These are phyloP conservation scores for Tryphoninae sp. DNA, from an alignment of 2,888 invertebrate genomes.

Conservation along the genomic window DNA sequence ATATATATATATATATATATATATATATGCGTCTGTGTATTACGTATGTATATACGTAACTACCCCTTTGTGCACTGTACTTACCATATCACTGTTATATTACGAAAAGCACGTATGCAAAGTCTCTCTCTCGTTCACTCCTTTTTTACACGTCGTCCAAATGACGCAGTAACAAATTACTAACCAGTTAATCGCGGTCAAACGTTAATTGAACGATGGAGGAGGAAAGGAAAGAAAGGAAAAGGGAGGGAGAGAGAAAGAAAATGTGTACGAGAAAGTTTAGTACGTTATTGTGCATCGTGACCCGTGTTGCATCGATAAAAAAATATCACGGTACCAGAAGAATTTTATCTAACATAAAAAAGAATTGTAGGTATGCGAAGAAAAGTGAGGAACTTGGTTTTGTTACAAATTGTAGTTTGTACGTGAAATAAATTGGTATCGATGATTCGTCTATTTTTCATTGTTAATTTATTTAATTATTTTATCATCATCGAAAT, in stretches of 20 bases:
- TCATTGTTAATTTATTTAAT: too few species aligned
- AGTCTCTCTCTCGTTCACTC: neutral
- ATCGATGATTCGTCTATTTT: too few species aligned
- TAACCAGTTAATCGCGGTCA: slow-evolving; percentile 43
- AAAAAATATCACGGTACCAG: too few species aligned
- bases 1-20: slow-evolving; percentile 3
- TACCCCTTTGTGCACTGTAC: slow-evolving; percentile 3
- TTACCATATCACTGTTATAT: slow-evolving; percentile 30
- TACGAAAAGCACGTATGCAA: slow-evolving; percentile 17
- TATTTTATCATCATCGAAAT: too few species aligned
- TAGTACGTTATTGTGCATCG: neutral
- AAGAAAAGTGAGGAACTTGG: too few species aligned
- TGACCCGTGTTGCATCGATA: neutral
- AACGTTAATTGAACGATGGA: slow-evolving; percentile 37
- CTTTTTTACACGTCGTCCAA: slow-evolving; percentile 2
- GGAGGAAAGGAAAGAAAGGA: neutral
- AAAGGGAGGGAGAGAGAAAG: neutral
- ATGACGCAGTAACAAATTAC: slow-evolving; percentile 53
- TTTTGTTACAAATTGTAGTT: neutral
- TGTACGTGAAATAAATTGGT: neutral
- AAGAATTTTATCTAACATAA: too few species aligned
- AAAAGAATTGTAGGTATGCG: too few species aligned
- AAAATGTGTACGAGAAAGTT: neutral
- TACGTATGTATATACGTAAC: slow-evolving; percentile 1
- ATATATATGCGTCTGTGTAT: neutral